Evolutionary conservation across 2,113 vertebrate species (phyloP), one percentile per base, ranked within the genome.

Genomic region (Atractosteus spatula): DNA sequence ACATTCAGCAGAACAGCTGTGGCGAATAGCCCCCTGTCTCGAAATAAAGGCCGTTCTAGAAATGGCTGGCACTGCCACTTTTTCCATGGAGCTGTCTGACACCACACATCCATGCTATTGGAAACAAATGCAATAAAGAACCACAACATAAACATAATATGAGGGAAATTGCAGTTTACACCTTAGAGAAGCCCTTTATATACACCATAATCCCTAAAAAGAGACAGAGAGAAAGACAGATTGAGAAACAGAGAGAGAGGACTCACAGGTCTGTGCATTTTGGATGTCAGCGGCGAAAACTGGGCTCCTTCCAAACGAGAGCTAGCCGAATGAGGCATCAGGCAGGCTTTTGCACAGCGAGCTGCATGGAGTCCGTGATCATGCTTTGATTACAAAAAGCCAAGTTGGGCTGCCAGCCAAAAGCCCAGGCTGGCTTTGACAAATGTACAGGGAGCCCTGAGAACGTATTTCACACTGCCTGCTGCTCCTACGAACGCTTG

Each of bases 331-430:
- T 90, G 89, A 81, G 78, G 90, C 83, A 65, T 62, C 57, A 47
- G 81, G 80, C 80, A 65, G 89, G 86, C 89, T 87, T 84, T 88
- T 86, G 82, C 88, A 81, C 91, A 86, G 90, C 89, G 83, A 87
- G 92, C 86, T 87, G 94, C 92, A 91, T 87, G 89, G 93, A 93
- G 90, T 90, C 91, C 87, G 83, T 83, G 91, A 95, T 95, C 96
- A 97, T 98, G 97, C 95, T 97, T 95, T 90, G 92, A 96, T 96
- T 93, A 97, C 95, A 95, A 96, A 94, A 92, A 90, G 86, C 86
- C 83, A 41, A 83, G 74, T 91, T 88, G 90, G 92, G 92, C 91
- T 89, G 74, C 76, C 79, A 77, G 92, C 92, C 92, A 93, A 90
- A 89, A 96, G 89, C 84, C 81, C 86, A 81, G 88, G 88, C 77